Evolutionary conservation across 2,113 vertebrate species (phyloP).

Genomic region (Ctenodactylus gundi): DNA sequence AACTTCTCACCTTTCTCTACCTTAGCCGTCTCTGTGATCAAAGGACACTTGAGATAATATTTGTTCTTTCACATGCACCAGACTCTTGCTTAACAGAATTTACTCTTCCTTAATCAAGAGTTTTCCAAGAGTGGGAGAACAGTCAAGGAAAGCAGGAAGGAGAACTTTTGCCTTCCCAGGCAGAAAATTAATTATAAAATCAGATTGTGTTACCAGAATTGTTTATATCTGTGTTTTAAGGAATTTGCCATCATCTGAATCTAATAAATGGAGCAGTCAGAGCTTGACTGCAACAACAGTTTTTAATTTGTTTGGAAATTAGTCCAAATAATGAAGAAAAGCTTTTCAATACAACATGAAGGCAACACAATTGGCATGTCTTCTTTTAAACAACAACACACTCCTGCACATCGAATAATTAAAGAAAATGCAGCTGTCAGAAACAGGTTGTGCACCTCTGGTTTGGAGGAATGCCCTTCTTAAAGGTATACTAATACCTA

Average conservation of each 20-base stretch:
- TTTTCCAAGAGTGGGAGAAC: neutral
- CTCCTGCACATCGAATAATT: slow-evolving; percentile 56
- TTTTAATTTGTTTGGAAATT: slow-evolving; percentile 76
- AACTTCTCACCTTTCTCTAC: neutral
- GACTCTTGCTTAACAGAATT: slow-evolving; percentile 1
- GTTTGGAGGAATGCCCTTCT: slow-evolving; percentile 17
- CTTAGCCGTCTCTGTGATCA: neutral
- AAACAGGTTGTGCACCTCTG: slow-evolving; percentile 36
- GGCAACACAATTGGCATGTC: slow-evolving; percentile 35
- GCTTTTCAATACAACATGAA: slow-evolving; percentile 55
- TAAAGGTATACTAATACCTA: neutral
- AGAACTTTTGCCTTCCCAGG: slow-evolving; percentile 57
- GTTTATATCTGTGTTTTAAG: slow-evolving; percentile 76
- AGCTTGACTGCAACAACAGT: slow-evolving; percentile 70
- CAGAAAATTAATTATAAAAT: slow-evolving; percentile 76
- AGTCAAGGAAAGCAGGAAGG: slow-evolving; percentile 41
- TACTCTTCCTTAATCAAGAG: neutral
- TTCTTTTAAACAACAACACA: slow-evolving; percentile 60
- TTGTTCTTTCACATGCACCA: slow-evolving; percentile 10
- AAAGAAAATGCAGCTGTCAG: slow-evolving; percentile 29
- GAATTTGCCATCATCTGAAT: slow-evolving; percentile 74
- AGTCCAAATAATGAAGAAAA: slow-evolving; percentile 72
- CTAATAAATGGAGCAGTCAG: slow-evolving; percentile 65
- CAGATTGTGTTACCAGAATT: slow-evolving; percentile 69
- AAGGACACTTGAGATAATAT: slow-evolving; percentile 22